Evolutionary conservation across 1,140 invertebrate genomes (phyloP).

Genomic region (Caenorhabditis inopinata): DNA sequence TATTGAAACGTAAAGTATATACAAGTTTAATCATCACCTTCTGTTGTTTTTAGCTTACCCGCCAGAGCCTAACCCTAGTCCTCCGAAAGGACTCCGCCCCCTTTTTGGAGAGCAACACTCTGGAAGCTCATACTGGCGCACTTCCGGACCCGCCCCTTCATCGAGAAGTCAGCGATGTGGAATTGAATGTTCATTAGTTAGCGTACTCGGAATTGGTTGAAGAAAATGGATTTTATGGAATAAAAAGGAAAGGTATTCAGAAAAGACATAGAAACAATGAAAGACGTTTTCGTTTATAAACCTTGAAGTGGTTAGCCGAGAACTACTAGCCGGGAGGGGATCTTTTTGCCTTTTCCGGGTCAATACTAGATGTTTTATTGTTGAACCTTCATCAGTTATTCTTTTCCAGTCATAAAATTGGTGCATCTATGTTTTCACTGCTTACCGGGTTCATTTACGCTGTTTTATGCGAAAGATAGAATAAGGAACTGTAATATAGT

Average conservation of each 20-base stretch:
- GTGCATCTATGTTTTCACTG: too few relatives aligned
- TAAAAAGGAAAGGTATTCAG: background rate
- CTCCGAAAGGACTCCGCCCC: background rate
- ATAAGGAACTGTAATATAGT: too few relatives aligned
- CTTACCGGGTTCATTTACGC: too few relatives aligned
- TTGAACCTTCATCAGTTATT: too few relatives aligned
- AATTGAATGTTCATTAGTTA: slow-evolving; percentile 6
- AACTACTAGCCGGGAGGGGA: too few relatives aligned
- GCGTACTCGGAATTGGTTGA: background rate
- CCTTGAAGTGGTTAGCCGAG: too few relatives aligned
- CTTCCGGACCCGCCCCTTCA: slow-evolving; percentile 16
- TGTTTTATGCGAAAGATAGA: too few relatives aligned
- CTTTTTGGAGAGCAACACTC: too few relatives aligned
- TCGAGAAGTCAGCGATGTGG: slow-evolving; percentile 2
- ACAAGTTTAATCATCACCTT: slow-evolving; percentile 11
- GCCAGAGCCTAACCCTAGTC: background rate
- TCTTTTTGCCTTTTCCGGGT: too few relatives aligned
- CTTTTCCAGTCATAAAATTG: too few relatives aligned
- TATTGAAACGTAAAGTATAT: background rate
- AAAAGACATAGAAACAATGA: background rate
- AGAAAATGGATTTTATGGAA: background rate
- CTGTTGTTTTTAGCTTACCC: background rate
- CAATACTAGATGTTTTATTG: too few relatives aligned
- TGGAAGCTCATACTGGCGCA: background rate
- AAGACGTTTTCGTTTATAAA: too few relatives aligned